phyloP scores from a whole-genome alignment of 92 coral and sea anemone genomes.

The Muricea muricata region DNA sequence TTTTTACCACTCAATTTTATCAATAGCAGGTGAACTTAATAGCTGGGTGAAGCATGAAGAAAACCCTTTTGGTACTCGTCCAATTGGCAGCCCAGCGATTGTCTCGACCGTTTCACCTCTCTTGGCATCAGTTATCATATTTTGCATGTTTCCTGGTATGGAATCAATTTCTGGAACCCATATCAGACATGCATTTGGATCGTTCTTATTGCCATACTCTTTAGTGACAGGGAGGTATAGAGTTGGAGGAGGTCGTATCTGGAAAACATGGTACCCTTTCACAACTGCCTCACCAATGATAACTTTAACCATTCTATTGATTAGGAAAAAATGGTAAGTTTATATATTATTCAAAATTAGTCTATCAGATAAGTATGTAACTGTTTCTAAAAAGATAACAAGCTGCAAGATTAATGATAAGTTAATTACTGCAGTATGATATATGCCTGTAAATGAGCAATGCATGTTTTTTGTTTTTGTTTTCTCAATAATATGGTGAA shows the following conservation, averaged over 20 bases:
- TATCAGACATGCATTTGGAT: constrained; percentile 48
- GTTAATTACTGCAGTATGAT: too few species aligned
- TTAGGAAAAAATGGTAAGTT: neutral
- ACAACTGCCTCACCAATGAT: neutral
- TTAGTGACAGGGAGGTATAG: constrained; percentile 22
- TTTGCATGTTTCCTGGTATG: constrained; percentile 39
- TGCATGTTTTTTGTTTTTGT: too few species aligned
- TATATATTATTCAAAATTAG: too few species aligned
- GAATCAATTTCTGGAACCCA: constrained; percentile 58
- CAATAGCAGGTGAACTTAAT: constrained; percentile 18
- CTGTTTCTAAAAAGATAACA: too few species aligned
- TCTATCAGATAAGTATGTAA: constrained; percentile 1
- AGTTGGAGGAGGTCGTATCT: neutral
- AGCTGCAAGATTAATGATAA: too few species aligned
- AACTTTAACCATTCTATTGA: neutral
- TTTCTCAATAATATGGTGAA: too few species aligned
- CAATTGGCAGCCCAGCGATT: constrained; percentile 62
- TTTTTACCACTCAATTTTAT: neutral
- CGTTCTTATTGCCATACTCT: constrained; percentile 50
- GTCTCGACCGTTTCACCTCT: constrained; percentile 51
- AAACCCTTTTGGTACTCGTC: constrained; percentile 57
- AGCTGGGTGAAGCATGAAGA: constrained; percentile 46
- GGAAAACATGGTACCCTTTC: neutral
- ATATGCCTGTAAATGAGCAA: too few species aligned
- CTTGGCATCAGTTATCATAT: constrained; percentile 42